These are phyloP conservation scores for Eretmocerus hayati DNA, from an alignment of 2,888 invertebrate species.

Conservation along the genomic window DNA sequence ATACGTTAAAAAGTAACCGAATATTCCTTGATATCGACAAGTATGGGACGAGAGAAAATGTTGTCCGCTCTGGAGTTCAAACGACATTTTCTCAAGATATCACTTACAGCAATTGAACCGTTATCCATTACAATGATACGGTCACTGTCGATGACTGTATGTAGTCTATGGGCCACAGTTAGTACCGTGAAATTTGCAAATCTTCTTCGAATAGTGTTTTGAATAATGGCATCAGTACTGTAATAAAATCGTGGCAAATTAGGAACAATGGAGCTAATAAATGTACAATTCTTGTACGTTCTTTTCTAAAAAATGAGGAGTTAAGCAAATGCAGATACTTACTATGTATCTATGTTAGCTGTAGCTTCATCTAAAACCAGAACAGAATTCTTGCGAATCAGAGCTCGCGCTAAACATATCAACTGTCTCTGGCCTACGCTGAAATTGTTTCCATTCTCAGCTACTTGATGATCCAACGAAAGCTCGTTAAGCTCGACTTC, in stretches of 20 bases:
- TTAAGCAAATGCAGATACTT: not conserved
- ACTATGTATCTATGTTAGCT: conserved; percentile 68
- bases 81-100: not conserved
- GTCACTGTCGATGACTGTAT: conserved; percentile 1
- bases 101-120: not conserved
- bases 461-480: conserved; percentile 59
- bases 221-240: not conserved
- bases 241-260: not conserved
- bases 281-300: too few species aligned
- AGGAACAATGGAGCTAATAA: too few species aligned
- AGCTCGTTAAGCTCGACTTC: conserved; percentile 69
- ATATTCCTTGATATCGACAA: not conserved
- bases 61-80: not conserved
- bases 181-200: not conserved
- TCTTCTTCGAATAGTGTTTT: not conserved
- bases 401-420: conserved; percentile 78
- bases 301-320: not conserved
- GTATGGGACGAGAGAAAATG: not conserved
- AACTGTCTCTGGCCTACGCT: conserved; percentile 85
- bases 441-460: conserved; percentile 74
- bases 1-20: not conserved
- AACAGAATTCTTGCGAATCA: conserved; percentile 70
- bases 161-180: not conserved
- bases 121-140: conserved; percentile 5
- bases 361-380: conserved; percentile 87